A percentile compares a stretch with the other conserved stretches of the same genome.
phyloP scores from a whole-genome alignment of 2,797 vertebrate genomes.

The Percopsis omiscomaycus region DNA sequence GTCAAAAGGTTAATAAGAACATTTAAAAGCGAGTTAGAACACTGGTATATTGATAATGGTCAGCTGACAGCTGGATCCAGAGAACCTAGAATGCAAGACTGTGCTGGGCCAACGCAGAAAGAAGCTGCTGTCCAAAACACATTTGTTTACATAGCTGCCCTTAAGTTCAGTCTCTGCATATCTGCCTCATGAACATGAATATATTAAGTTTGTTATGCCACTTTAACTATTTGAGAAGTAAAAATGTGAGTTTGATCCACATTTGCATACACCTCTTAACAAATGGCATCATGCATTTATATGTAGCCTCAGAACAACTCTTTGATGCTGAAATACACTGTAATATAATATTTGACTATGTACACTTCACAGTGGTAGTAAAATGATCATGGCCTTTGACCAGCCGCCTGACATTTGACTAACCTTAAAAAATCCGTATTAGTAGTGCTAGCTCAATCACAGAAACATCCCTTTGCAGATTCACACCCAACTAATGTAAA shows the following conservation, averaged over 20 bases:
- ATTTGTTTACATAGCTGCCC: not conserved
- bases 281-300: no score
- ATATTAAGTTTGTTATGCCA: not conserved
- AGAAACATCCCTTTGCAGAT: not conserved
- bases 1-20: no score
- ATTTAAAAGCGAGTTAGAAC: no score
- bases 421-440: no score
- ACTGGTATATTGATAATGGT: no score
- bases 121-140: not conserved
- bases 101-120: not conserved
- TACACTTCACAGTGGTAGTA: not conserved
- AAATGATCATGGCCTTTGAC: not conserved
- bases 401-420: not conserved
- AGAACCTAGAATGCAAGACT: no score
- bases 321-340: conserved; percentile 9
- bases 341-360: not conserved
- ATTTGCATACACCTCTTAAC: no score
- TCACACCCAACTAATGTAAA: not conserved
- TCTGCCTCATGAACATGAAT: conserved; percentile 1
- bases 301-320: no score
- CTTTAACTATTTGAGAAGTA: conserved; percentile 11
- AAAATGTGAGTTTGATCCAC: no score
- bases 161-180: not conserved
- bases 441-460: not conserved
- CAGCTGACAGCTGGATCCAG: not conserved